Conservation (phyloP, 2,888 invertebrate species). For the Calameuta filiformis region DNA sequence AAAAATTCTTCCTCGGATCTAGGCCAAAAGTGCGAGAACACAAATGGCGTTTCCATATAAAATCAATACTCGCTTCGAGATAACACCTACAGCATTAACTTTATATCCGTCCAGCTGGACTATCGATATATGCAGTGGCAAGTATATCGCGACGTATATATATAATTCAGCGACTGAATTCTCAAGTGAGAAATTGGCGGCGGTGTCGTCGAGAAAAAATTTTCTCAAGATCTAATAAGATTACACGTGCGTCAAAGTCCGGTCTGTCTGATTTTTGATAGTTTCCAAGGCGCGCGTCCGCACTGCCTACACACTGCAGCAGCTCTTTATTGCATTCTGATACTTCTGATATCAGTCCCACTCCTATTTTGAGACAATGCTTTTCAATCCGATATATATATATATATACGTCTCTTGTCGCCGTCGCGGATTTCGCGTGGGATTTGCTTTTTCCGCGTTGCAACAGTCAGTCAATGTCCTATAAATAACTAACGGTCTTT, state of each 20-base stretch:
- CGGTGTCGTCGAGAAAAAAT: neutral
- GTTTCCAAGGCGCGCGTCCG: neutral
- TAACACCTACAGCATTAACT: neutral
- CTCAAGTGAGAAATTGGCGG: neutral
- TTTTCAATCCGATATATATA: neutral
- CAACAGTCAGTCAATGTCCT: neutral
- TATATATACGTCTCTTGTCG: neutral
- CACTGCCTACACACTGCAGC: neutral
- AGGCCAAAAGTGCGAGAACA: constrained; percentile 40
- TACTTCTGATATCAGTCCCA: neutral
- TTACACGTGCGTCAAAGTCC: neutral
- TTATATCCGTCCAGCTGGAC: neutral
- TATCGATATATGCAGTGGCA: neutral
- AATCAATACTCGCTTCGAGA: neutral
- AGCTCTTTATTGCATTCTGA: neutral
- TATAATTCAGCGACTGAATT: neutral
- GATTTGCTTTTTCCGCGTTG: neutral
- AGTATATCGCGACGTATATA: neutral
- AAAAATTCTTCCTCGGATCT: constrained; percentile 25
- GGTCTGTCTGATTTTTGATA: neutral
- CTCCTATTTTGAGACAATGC: neutral
- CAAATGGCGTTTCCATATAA: constrained; percentile 17
- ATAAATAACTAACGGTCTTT: neutral
- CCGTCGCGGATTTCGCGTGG: neutral
- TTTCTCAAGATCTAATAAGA: neutral